A percentile compares a stretch with the other conserved stretches of the same genome.
Conservation (phyloP, 1,140 invertebrate genomes). For the Brachionus asplanchnoidis region DNA sequence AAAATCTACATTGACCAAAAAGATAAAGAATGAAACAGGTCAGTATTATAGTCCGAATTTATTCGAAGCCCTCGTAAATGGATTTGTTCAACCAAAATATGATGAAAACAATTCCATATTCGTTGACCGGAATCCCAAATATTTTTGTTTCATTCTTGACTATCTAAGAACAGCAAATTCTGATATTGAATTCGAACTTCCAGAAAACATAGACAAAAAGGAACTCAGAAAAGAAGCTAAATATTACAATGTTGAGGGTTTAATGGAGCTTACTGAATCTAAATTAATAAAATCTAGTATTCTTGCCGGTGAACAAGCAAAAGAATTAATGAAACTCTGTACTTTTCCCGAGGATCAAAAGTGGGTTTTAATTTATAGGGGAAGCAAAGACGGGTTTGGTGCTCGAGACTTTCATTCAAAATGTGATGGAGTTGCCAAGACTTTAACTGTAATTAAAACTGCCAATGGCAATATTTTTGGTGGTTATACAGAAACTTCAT, state of each 20-base stretch:
- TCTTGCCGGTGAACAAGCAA: not conserved
- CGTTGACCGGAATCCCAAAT: constrained; percentile 12
- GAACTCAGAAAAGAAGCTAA: constrained; percentile 16
- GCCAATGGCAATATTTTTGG: constrained; percentile 43
- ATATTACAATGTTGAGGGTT: constrained; percentile 22
- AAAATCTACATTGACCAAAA: constrained; percentile 12
- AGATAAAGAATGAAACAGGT: not conserved
- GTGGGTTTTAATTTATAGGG: constrained; percentile 43
- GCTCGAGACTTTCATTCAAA: constrained; percentile 43
- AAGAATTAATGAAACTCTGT: constrained; percentile 1
- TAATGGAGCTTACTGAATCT: not conserved
- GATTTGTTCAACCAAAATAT: not conserved
- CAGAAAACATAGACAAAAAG: constrained; percentile 2
- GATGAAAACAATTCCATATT: constrained; percentile 5
- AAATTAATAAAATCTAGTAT: not conserved
- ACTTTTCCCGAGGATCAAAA: not conserved
- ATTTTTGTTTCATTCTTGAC: constrained; percentile 15
- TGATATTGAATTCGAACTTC: not conserved
- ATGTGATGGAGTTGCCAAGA: constrained; percentile 44
- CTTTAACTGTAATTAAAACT: constrained; percentile 44
- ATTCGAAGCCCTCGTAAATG: not conserved
- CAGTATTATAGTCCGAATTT: not conserved
- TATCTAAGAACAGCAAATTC: constrained; percentile 11
- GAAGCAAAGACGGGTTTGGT: constrained; percentile 42
- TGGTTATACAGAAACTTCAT: constrained; percentile 42